These are phyloP conservation scores for Eudorcas thomsonii DNA, from an alignment of 2,113 vertebrate species.

Conservation along the genomic window DNA sequence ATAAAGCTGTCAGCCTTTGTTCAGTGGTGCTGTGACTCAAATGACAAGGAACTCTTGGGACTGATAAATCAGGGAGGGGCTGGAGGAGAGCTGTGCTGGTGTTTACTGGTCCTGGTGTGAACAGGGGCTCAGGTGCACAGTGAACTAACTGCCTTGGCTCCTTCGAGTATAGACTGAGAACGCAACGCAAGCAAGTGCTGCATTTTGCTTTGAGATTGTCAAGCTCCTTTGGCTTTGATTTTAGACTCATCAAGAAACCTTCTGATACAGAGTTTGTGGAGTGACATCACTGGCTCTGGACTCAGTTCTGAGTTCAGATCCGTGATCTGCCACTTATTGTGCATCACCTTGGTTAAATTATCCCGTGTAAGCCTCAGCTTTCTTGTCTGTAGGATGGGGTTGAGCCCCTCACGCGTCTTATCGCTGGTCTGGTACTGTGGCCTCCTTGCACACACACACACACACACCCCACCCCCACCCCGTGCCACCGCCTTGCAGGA, in stretches of 20 bases:
- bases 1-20: not conserved
- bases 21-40: not conserved
- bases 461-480: not conserved
- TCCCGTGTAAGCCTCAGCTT: not conserved
- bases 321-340: not conserved
- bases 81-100: not conserved
- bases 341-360: not conserved
- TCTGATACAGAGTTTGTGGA: not conserved
- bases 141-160: not conserved
- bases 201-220: not conserved
- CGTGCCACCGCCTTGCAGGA: not conserved
- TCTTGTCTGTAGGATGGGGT: not conserved
- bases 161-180: not conserved
- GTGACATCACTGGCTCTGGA: not conserved
- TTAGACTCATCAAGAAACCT: not conserved
- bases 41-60: not conserved
- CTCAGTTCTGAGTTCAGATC: not conserved
- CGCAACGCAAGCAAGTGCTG: too few relatives aligned
- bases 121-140: not conserved
- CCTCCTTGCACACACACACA: too few relatives aligned
- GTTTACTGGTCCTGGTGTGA: not conserved
- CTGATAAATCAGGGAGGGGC: not conserved
- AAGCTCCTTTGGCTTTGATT: not conserved
- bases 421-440: fast-evolving
- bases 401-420: not conserved